Conservation (phyloP, 2,113 vertebrate species). For the Microtus montanus region DNA sequence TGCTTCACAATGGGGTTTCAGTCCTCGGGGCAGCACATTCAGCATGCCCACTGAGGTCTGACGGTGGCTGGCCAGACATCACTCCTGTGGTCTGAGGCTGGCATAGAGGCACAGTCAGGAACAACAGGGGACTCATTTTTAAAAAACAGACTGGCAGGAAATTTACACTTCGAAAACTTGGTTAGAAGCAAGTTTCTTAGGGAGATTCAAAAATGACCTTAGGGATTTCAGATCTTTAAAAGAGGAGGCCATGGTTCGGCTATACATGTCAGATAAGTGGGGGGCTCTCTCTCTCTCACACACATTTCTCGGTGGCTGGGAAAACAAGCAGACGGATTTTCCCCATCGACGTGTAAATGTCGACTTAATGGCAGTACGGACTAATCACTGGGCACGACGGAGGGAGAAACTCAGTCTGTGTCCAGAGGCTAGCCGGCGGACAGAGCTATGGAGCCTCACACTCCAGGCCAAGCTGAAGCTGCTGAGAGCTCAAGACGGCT, state of each 20-base stretch:
- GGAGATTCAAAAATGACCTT: slow-evolving; percentile 26
- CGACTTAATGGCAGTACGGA: not conserved
- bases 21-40: not conserved
- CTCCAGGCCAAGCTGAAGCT: not conserved
- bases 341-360: not conserved
- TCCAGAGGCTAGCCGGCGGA: not conserved
- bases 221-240: not conserved
- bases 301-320: not conserved
- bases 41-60: not conserved
- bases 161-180: not conserved
- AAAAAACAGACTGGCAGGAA: not conserved
- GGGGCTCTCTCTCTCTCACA: no score
- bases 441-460: not conserved
- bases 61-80: not conserved
- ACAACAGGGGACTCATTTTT: not conserved
- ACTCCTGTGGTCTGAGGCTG: not conserved
- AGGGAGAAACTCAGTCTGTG: not conserved
- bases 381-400: not conserved
- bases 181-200: slow-evolving; percentile 39
- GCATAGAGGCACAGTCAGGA: not conserved
- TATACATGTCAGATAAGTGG: not conserved
- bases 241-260: not conserved
- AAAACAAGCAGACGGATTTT: not conserved
- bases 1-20: not conserved
- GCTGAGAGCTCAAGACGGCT: not conserved